Evolutionary conservation across 2,888 invertebrate species (phyloP), one percentile per base, ranked within the genome.

Genomic region (Cryptops parisi): DNA sequence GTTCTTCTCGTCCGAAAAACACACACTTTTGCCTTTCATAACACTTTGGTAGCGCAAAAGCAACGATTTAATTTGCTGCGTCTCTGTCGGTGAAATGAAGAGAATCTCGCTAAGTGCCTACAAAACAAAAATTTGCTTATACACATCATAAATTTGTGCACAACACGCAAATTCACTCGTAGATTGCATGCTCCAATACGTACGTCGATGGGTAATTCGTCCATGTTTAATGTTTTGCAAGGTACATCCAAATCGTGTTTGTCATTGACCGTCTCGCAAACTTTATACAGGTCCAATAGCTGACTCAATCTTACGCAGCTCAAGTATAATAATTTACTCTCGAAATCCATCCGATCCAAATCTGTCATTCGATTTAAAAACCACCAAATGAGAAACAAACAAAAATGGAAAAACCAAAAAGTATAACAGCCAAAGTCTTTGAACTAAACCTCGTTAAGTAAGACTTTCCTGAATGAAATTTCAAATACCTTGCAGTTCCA

Each of bases 1-100:
- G 5, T 74, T 74, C 62, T 77, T 73, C 63, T 81, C 76, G 61
- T 75, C 75, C 59, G 73, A 72, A 49, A 75, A 70, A 24, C 77
- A 69, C 46, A 59, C 59, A 44, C 52, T 45, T 55, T 59, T 51
- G 46, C 55, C 19, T 33, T 48, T 48, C 12, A 3, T 48, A 2
- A 26, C 21, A 33, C 12, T 9, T 6, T 25, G 27, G 19, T 27
- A 38, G 6, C 23, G 38, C 6, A 33, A 17, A 27, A 48, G 33
- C 2, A 48, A 19, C 9, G 67, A 67, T n/a, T 70, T 57, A 21
- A 72, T 62, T 44, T 67, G 59, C 9, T 66, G 62, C 12, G 71
- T 62, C 62, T 74, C 73, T 46, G 64, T 61, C 58, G 68, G 69
- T 1, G 70, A 67, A 19, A 68, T 58, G 51, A 33, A 6, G 9